Evolutionary conservation across 2,888 invertebrate species (phyloP), one percentile per base, ranked within the genome.

Genomic region (Pristionchus japonicus): DNA sequence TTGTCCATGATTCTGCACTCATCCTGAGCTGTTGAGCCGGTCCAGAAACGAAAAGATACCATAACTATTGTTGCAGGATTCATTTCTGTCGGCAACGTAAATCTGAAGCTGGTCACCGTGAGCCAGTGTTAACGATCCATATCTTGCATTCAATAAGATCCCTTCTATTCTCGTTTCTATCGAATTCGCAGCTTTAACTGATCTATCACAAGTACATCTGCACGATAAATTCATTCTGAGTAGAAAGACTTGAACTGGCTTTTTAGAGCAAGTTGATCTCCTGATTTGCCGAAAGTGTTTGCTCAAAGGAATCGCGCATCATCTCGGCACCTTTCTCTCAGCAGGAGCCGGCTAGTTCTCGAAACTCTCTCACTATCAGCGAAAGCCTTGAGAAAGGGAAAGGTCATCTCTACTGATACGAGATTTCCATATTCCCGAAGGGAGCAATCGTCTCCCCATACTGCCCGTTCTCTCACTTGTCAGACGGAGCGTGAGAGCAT

Each of bases 301-400:
- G n/a, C n/a, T n/a, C n/a, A n/a, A n/a, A n/a, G n/a, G n/a, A n/a
- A n/a, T n/a, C n/a, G n/a, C n/a, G n/a, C n/a, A 74, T 40, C 11
- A n/a, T 74, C 74, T 40, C 27, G 23, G 37, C 74, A 40, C 74
- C 43, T 77, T 43, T 77, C 77, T 7, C 74, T 43, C 67, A 27
- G 61, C 13, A 27, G 61, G 3, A 13, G 15, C 3, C 37, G 37
- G 70, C 70, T 70, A 70, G 70, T 70, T 70, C 70, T 20, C 37
- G 34, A 70, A 57, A 23, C 57, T 40, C 34, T 20, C 31, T 74
- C 23, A 17, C 70, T 23, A 40, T 37, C 70, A 37, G 37, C 57
- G 57, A 47, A 74, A 77, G 77, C 77, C 77, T 43, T 77, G 77
- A 77, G 77, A 77, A 47, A 77, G 47, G n/a, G 43, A 77, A 77